A percentile compares a stretch with the other conserved stretches of the same genome.
phyloP scores from a whole-genome alignment of 2,888 invertebrate species.

The Campaea margaritaria region DNA sequence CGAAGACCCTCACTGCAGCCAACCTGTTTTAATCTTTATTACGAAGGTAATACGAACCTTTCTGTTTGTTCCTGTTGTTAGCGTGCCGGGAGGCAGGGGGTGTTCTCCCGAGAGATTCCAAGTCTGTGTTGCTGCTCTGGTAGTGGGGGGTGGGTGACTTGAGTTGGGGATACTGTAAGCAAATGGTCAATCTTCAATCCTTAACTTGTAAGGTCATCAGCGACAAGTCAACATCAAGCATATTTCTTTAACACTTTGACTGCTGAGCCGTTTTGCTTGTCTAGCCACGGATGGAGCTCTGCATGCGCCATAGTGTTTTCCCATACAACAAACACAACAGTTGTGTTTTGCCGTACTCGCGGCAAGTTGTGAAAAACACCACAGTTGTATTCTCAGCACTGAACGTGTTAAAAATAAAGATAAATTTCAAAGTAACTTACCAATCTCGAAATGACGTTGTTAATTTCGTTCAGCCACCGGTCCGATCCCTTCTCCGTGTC shows the following conservation, averaged over 20 bases:
- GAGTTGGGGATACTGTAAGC: slow-evolving; percentile 57
- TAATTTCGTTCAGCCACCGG: slow-evolving; percentile 64
- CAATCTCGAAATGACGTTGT: slow-evolving; percentile 68
- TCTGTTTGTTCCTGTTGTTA: slow-evolving; percentile 63
- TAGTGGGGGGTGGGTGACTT: slow-evolving; percentile 59
- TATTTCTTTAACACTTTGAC: too few species aligned
- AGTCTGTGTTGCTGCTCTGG: slow-evolving; percentile 77
- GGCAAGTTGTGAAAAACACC: too few species aligned
- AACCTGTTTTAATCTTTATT: too few species aligned
- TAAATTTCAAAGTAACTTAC: slow-evolving; percentile 51
- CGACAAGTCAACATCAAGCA: too few species aligned
- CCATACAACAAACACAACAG: too few species aligned
- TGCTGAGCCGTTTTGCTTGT: too few species aligned
- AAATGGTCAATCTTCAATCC: not conserved
- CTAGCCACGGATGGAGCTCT: too few species aligned
- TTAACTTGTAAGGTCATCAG: too few species aligned
- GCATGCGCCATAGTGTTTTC: too few species aligned
- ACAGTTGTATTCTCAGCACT: not conserved
- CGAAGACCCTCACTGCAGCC: too few species aligned
- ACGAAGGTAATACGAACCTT: slow-evolving; percentile 64
- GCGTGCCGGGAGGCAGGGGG: slow-evolving; percentile 69
- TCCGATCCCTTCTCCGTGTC: slow-evolving; percentile 72
- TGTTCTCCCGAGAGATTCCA: slow-evolving; percentile 76
- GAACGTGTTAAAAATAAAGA: too few species aligned
- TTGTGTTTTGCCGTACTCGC: too few species aligned